Base-by-base conservation (phyloP, 2,113 vertebrate species). In the Mesoclemmys tuberculata region DNA sequence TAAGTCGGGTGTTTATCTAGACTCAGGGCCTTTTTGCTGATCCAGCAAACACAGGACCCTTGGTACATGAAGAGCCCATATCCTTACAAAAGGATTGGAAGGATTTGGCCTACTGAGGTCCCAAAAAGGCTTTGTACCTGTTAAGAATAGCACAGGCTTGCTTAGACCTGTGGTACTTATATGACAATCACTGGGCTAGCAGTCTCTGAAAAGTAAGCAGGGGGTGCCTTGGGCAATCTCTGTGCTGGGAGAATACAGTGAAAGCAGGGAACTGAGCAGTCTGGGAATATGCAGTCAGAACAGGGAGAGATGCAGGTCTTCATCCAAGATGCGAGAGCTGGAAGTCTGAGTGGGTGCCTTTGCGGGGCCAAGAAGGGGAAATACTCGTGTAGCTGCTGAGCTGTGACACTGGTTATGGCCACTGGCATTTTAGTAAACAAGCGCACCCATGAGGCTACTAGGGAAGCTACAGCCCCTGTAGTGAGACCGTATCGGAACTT, bases 371-470 rank as follows among this genome's bases (percentile, higher is more conserved):
- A 10, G 19, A 10, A 22, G 64, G 18, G 64, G n/a, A 71, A 71
- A 71, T 18, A 71, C 31, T 4, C 4, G 19, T 19, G 19, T 18
- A 71, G n/a, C 35, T 38, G 22, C 64, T 38, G 19, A 38, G n/a
- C n/a, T 38, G 19, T 38, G 64, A 22, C 8, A 18, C n/a, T 9
- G 5, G 18, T n/a, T 58, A 58, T 38, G 9, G 18, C n/a, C n/a
- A 22, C 16, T 71, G 16, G 64, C 10, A 6, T 71, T 29, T 11
- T 21, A 52, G 16, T 85, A 55, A 75, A 55, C 24, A 56, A 6
- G 1, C 44, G 49, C 31, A 0, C 0, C 4, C 26, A 13, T 54
- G 38, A 0, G 3, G 49, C 26, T 6, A 12, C 51, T 52, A 7
- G 16, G 52, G 75, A 75, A n/a, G 31, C 83, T 31, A 5, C 10